Conservation (phyloP, 1,140 invertebrate species). For the Streblospio benedicti region DNA sequence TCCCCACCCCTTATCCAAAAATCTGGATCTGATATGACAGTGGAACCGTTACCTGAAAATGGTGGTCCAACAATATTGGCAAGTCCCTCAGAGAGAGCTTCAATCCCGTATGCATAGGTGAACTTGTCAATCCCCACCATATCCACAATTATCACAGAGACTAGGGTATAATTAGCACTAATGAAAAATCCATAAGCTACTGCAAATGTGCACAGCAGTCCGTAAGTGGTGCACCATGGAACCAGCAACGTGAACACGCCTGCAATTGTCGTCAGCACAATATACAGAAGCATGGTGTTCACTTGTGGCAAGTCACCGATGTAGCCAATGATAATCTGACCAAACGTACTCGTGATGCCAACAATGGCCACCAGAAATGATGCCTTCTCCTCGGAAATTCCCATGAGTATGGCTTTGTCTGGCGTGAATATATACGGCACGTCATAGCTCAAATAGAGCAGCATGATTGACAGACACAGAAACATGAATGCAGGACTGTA, state of each 20-base stretch:
- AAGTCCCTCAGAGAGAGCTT: constrained; percentile 28
- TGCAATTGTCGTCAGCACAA: constrained; percentile 1
- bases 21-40: no score
- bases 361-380: constrained; percentile 76
- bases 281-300: constrained; percentile 4
- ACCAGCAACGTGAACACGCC: constrained; percentile 1
- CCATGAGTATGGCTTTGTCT: background rate
- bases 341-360: constrained; percentile 74
- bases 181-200: constrained; percentile 28
- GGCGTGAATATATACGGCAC: constrained; percentile 8
- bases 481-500: background rate
- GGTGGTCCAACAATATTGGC: constrained; percentile 29
- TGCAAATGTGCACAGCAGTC: background rate
- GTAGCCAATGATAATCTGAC: constrained; percentile 33
- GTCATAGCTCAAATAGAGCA: constrained; percentile 11
- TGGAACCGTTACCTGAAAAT: constrained; percentile 28
- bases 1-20: no score
- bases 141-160: constrained; percentile 26
- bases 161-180: constrained; percentile 25
- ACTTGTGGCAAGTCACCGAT: constrained; percentile 2
- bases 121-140: constrained; percentile 26
- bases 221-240: background rate
- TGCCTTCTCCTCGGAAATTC: constrained; percentile 42
- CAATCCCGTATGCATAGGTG: constrained; percentile 28
- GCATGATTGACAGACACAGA: constrained; percentile 3